These are phyloP conservation scores for Cichlasoma orientale DNA, from an alignment of 2,797 vertebrate genomes.

Conservation along the genomic window DNA sequence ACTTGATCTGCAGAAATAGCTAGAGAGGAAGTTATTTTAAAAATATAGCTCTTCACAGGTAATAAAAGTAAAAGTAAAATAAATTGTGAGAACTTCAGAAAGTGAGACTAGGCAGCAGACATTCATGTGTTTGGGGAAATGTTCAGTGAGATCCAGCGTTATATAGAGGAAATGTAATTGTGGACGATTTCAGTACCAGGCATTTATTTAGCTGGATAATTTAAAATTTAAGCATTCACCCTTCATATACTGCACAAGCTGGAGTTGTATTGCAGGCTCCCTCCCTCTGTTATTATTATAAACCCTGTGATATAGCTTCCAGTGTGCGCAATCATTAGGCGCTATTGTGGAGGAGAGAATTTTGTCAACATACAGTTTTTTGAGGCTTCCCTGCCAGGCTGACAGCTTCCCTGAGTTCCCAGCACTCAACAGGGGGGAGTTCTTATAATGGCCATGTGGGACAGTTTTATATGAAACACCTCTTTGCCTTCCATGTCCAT, in stretches of 20 bases:
- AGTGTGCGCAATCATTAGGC: slow-evolving; percentile 44
- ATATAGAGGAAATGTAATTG: not conserved
- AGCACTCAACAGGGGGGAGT: slow-evolving; percentile 61
- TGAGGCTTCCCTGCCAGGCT: slow-evolving; percentile 45
- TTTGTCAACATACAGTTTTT: slow-evolving; percentile 58
- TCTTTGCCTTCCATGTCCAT: slow-evolving; percentile 62
- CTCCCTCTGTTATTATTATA: slow-evolving; percentile 23
- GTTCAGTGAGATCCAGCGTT: slow-evolving; percentile 29
- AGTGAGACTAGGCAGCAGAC: slow-evolving; percentile 20
- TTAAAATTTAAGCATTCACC: slow-evolving; percentile 21
- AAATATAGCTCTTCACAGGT: not conserved
- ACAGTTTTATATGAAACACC: slow-evolving; percentile 76
- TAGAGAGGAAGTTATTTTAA: not conserved
- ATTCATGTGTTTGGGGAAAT: slow-evolving; percentile 44
- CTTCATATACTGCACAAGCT: not conserved
- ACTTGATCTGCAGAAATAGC: slow-evolving; percentile 8
- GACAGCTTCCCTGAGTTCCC: slow-evolving; percentile 63
- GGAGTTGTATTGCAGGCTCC: not conserved
- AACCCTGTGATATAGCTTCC: slow-evolving; percentile 30
- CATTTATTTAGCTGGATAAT: slow-evolving; percentile 4
- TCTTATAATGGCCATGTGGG: slow-evolving; percentile 71
- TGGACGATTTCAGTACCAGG: slow-evolving; percentile 43
- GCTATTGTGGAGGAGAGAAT: slow-evolving; percentile 53
- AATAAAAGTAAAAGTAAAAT: not conserved
- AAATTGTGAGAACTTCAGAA: slow-evolving; percentile 4